These are phyloP conservation scores for Steinernema scapterisci DNA, from an alignment of 2,888 invertebrate species.

Conservation along the genomic window DNA sequence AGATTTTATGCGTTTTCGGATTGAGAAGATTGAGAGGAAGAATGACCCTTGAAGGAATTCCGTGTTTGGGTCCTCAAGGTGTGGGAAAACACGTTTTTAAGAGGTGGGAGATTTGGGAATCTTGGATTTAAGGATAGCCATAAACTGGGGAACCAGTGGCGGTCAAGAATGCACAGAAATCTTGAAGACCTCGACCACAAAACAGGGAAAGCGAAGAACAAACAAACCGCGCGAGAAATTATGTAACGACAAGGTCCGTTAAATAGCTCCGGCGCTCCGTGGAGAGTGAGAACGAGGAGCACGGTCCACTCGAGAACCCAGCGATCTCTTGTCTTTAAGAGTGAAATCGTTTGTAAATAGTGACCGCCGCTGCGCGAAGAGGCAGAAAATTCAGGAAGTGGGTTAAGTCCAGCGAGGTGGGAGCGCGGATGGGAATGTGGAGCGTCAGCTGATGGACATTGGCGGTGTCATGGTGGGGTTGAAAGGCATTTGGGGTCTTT, in stretches of 20 bases:
- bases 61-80: no score
- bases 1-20: not conserved
- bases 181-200: not conserved
- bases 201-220: not conserved
- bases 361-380: not conserved
- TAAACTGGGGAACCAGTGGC: no score
- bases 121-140: no score
- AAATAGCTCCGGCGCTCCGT: not conserved
- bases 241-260: conserved; percentile 18
- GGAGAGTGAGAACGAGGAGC: not conserved
- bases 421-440: not conserved
- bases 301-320: not conserved
- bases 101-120: no score
- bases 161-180: no score
- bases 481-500: not conserved
- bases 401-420: conserved; percentile 6
- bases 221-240: conserved; percentile 1
- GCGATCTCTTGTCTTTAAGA: not conserved
- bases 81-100: no score
- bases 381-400: not conserved
- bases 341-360: not conserved
- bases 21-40: no score
- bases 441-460: not conserved
- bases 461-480: not conserved
- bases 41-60: no score